Conservation (phyloP, 37 sponge, comb jelly and placozoan genomes). For the Geodia barretti region DNA sequence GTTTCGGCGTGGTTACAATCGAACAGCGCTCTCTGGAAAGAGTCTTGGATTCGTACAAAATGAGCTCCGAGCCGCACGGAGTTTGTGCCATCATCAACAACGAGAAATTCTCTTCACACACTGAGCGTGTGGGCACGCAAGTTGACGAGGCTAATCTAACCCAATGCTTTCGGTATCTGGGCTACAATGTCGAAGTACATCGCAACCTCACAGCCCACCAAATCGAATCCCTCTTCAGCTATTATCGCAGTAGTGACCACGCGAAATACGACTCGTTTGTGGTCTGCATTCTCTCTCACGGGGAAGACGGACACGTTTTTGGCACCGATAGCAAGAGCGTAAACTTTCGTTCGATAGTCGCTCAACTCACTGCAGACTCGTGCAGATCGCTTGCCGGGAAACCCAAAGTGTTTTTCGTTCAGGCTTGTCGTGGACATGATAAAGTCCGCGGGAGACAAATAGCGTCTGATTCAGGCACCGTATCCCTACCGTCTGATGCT, state of each 20-base stretch:
- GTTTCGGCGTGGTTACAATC: not conserved
- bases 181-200: constrained; percentile 51
- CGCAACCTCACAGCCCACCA: constrained; percentile 34
- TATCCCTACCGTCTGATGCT: not conserved
- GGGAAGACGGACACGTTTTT: constrained; percentile 57
- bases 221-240: constrained; percentile 42
- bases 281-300: constrained; percentile 89
- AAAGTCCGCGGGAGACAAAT: constrained; percentile 35
- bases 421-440: constrained; percentile 83
- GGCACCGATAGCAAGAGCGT: constrained; percentile 75
- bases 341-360: constrained; percentile 23
- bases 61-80: constrained; percentile 67
- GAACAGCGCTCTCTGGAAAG: not conserved
- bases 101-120: constrained; percentile 32
- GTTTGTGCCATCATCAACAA: constrained; percentile 79
- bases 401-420: constrained; percentile 91
- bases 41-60: constrained; percentile 18
- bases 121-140: constrained; percentile 15
- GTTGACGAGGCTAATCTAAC: constrained; percentile 43
- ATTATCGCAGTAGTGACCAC: constrained; percentile 39
- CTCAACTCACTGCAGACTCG: constrained; percentile 25
- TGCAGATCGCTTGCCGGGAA: constrained; percentile 56
- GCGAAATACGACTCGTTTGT: constrained; percentile 74
- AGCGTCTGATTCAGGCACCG: constrained; percentile 1
- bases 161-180: constrained; percentile 38